phyloP scores from a whole-genome alignment of 2,113 vertebrate genomes.

The Peucedramus taeniatus region DNA sequence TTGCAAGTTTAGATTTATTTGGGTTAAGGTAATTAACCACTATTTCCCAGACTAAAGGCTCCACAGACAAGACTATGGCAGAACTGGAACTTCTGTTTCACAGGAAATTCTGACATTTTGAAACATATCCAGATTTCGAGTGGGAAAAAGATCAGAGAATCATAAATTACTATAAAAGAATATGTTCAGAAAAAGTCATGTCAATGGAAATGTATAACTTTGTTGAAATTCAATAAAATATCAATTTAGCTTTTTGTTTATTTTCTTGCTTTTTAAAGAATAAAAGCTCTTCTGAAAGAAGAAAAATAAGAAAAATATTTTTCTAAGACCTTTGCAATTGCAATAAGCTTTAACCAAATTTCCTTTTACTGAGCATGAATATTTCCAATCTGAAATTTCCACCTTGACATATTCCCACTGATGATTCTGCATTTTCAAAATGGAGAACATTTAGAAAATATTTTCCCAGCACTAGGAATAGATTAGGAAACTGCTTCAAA shows the following conservation, averaged over 20 bases:
- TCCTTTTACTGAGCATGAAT: not conserved
- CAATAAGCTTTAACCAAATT: not conserved
- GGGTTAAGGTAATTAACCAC: not conserved
- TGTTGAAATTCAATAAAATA: not conserved
- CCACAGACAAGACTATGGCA: not conserved
- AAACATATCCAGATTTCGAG: not conserved
- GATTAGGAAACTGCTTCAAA: not conserved
- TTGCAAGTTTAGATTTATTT: not conserved
- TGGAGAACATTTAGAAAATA: not conserved
- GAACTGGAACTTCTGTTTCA: not conserved
- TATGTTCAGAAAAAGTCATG: not conserved
- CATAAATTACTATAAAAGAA: not conserved
- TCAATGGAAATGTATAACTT: not conserved
- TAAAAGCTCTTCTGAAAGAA: not conserved
- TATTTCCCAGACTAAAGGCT: not conserved
- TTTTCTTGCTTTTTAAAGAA: not conserved
- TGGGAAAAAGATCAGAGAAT: not conserved
- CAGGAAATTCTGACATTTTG: not conserved
- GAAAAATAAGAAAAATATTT: not conserved
- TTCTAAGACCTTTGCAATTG: not conserved
- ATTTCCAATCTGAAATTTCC: not conserved
- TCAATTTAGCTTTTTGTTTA: not conserved
- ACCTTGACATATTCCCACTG: not conserved
- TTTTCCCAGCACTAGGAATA: not conserved
- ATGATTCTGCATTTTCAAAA: not conserved